Conservation (phyloP, 1,140 invertebrate genomes). For the Nephotettix cincticeps region DNA sequence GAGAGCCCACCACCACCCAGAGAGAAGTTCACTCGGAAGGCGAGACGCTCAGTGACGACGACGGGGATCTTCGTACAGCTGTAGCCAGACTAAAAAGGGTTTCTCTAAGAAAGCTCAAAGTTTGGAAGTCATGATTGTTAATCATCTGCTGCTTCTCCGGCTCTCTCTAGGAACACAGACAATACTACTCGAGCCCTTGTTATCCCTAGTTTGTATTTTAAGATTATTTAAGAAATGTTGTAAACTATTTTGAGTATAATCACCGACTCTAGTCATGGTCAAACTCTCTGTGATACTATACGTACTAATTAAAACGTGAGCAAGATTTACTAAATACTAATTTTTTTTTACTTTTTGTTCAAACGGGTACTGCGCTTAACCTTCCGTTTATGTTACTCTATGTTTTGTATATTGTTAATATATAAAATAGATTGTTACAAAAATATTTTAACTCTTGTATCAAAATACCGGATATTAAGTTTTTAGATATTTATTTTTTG, state of each 20-base stretch:
- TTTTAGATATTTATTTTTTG: conserved; percentile 27
- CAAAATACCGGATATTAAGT: conserved; percentile 20
- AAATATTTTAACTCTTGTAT: conserved; percentile 18
- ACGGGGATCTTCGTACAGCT: conserved; percentile 52
- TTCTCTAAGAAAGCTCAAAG: conserved; percentile 68
- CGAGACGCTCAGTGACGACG: conserved; percentile 60
- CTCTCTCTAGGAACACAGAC: conserved; percentile 20
- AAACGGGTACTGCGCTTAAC: conserved; percentile 25
- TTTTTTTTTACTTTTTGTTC: conserved; percentile 24
- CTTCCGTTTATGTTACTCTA: conserved; percentile 30
- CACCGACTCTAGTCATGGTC: conserved; percentile 38
- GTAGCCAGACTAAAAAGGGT: conserved; percentile 69
- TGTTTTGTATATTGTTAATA: conserved; percentile 19
- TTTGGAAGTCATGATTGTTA: conserved; percentile 66
- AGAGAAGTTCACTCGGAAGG: conserved; percentile 75
- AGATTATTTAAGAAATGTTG: conserved; percentile 27
- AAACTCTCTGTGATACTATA: conserved; percentile 41
- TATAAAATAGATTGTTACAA: conserved; percentile 23
- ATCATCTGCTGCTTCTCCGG: conserved; percentile 30
- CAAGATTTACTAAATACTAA: conserved; percentile 33
- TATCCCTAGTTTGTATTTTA: conserved; percentile 14
- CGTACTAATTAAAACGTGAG: conserved; percentile 30
- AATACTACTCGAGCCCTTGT: conserved; percentile 24
- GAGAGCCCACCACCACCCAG: conserved; percentile 37
- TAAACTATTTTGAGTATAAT: conserved; percentile 28